Conservation (phyloP, 2,888 invertebrate species). For the Boloria selene region DNA sequence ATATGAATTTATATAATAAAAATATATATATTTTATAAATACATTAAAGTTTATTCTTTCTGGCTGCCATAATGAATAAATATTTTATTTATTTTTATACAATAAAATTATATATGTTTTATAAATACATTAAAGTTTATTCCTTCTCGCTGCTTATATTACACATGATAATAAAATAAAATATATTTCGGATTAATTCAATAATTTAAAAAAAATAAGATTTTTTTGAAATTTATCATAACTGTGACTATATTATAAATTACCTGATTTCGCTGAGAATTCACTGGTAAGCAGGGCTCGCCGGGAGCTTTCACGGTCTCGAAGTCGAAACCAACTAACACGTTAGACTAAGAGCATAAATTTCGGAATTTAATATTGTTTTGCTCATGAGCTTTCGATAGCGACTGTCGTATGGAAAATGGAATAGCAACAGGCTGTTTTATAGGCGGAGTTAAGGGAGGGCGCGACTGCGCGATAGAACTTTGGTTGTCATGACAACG, state of each 20-base stretch:
- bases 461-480: slow-evolving; percentile 67
- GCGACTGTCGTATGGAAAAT: slow-evolving; percentile 67
- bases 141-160: no score
- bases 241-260: slow-evolving; percentile 37
- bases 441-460: slow-evolving; percentile 62
- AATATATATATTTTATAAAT: no score
- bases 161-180: no score
- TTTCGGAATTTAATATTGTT: slow-evolving; percentile 29
- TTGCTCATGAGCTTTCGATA: slow-evolving; percentile 54
- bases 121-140: no score
- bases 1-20: no score
- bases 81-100: no score
- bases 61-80: no score
- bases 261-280: slow-evolving; percentile 69
- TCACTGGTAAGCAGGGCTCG: slow-evolving; percentile 58
- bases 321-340: slow-evolving; percentile 43
- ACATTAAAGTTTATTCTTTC: no score
- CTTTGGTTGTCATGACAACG: slow-evolving; percentile 74
- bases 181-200: not conserved
- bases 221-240: slow-evolving; percentile 1
- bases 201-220: no score
- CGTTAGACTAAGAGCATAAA: slow-evolving; percentile 23
- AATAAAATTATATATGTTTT: no score
- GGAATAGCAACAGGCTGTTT: slow-evolving; percentile 77
- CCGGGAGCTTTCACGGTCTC: slow-evolving; percentile 45